These are phyloP conservation scores for Sminthopsis crassicaudata DNA, from an alignment of 2,113 vertebrate genomes.

Conservation along the genomic window DNA sequence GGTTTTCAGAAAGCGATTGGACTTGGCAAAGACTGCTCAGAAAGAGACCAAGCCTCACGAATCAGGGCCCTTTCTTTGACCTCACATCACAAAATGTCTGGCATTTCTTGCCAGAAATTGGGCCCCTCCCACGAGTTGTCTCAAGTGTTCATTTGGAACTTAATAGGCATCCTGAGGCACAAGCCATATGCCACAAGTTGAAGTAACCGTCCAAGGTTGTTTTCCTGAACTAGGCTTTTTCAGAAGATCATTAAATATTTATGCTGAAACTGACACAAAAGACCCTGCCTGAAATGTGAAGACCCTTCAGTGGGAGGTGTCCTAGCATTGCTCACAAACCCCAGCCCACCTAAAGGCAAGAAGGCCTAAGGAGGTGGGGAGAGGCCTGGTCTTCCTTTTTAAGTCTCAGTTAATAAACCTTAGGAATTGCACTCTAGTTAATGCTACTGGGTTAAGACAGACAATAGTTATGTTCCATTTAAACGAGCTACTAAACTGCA, in stretches of 20 bases:
- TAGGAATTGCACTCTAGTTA: background rate
- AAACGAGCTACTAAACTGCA: background rate
- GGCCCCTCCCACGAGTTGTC: background rate
- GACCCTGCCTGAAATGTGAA: background rate
- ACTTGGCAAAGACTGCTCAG: background rate
- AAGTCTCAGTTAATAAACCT: background rate
- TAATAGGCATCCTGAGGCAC: background rate
- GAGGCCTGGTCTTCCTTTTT: background rate
- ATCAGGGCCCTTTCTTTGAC: background rate
- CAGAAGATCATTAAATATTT: background rate
- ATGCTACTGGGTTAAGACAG: background rate
- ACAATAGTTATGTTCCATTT: background rate
- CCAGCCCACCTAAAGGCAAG: background rate
- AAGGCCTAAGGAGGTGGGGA: background rate
- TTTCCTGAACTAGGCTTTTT: background rate
- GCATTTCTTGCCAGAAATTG: background rate
- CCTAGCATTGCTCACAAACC: background rate
- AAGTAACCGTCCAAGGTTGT: background rate
- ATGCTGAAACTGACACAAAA: background rate
- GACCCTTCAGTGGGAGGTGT: background rate
- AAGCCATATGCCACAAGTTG: background rate
- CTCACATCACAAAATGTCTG: background rate
- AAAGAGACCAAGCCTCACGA: background rate
- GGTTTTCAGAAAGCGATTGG: background rate
- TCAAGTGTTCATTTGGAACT: background rate